Conservation (phyloP, 2,797 vertebrate species). For the Microcaecilia unicolor region DNA sequence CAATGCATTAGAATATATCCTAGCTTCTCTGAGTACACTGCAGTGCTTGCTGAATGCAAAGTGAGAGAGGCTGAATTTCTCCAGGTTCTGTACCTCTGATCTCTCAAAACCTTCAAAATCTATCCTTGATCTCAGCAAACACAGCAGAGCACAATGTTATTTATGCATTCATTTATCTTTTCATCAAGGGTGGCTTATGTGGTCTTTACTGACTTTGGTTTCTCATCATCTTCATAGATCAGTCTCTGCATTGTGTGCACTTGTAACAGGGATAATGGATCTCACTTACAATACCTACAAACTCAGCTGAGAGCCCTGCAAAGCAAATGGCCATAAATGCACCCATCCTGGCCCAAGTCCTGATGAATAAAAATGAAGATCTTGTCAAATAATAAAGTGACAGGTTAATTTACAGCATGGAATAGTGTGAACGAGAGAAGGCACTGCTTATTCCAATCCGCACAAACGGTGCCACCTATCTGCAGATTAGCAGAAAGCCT, state of each 20-base stretch:
- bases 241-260: slow-evolving; percentile 69
- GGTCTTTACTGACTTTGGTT: slow-evolving; percentile 76
- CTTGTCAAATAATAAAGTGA: slow-evolving; percentile 84
- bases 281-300: slow-evolving; percentile 74
- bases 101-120: slow-evolving; percentile 82
- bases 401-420: slow-evolving; percentile 80
- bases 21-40: slow-evolving; percentile 55
- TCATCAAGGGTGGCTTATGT: slow-evolving; percentile 80
- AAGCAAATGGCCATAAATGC: slow-evolving; percentile 71
- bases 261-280: slow-evolving; percentile 81
- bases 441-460: slow-evolving; percentile 58
- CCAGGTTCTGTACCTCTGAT: slow-evolving; percentile 75
- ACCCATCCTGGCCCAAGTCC: slow-evolving; percentile 68
- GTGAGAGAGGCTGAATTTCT: slow-evolving; percentile 56
- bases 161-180: slow-evolving; percentile 85
- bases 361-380: slow-evolving; percentile 84
- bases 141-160: slow-evolving; percentile 70
- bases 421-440: slow-evolving; percentile 51
- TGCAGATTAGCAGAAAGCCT: slow-evolving; percentile 66
- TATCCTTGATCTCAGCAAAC: slow-evolving; percentile 89
- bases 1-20: slow-evolving; percentile 59
- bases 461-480: slow-evolving; percentile 96
- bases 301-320: slow-evolving; percentile 62
- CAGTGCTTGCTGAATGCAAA: slow-evolving; percentile 63
- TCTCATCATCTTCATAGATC: slow-evolving; percentile 62